phyloP scores from a whole-genome alignment of 2,888 invertebrate species.

The Diloba caeruleocephala region DNA sequence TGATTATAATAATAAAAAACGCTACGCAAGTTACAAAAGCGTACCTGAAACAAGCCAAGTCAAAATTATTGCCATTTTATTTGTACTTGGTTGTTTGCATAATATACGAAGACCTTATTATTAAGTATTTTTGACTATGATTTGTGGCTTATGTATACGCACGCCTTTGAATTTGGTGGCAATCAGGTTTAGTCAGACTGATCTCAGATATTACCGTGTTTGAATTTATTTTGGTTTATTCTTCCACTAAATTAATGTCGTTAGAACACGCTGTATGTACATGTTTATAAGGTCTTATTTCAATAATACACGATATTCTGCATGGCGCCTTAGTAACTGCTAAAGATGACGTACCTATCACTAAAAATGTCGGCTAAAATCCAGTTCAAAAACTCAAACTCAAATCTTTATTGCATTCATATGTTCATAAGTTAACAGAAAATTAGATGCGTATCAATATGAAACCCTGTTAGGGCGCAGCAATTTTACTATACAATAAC shows the following conservation, averaged over 20 bases:
- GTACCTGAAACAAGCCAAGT: conserved; percentile 62
- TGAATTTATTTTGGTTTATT: conserved; percentile 37
- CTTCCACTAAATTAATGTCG: conserved; percentile 22
- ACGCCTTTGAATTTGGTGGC: conserved; percentile 69
- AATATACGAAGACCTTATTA: conserved; percentile 56
- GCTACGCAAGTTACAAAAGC: conserved; percentile 55
- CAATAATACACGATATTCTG: too few species aligned
- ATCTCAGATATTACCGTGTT: conserved; percentile 64
- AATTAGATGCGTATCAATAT: too few species aligned
- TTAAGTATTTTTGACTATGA: conserved; percentile 48
- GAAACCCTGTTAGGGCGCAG: too few species aligned
- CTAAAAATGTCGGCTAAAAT: too few species aligned
- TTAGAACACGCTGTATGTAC: conserved; percentile 1
- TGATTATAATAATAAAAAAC: conserved; percentile 23
- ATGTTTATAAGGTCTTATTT: too few species aligned
- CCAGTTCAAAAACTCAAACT: too few species aligned
- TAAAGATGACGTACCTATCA: too few species aligned
- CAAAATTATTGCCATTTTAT: conserved; percentile 63
- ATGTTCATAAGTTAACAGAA: too few species aligned
- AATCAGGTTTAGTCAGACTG: conserved; percentile 72
- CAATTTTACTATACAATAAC: too few species aligned
- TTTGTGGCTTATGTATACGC: conserved; percentile 48
- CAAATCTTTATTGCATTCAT: too few species aligned
- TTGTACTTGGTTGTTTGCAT: conserved; percentile 61
- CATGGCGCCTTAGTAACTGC: too few species aligned